These are phyloP conservation scores for Marmota monax DNA, from an alignment of 2,113 vertebrate genomes.

Conservation along the genomic window DNA sequence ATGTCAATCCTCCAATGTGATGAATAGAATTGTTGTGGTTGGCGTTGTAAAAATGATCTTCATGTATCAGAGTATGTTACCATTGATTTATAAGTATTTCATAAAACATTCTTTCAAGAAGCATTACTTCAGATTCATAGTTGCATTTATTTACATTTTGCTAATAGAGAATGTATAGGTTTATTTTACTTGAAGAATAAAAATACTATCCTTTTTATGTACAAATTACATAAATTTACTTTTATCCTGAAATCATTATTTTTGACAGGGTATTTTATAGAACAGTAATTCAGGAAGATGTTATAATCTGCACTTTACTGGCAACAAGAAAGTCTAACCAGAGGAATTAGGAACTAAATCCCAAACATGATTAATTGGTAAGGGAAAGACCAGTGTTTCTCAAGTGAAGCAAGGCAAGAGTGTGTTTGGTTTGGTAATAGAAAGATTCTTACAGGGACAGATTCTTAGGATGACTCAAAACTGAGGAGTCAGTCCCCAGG, in stretches of 20 bases:
- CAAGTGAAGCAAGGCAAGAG: neutral
- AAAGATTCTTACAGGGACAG: neutral
- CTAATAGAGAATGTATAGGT: neutral
- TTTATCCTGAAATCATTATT: neutral
- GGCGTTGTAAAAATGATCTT: neutral
- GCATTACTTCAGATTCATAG: neutral
- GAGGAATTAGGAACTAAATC: neutral
- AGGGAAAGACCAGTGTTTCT: neutral
- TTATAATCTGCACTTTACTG: neutral
- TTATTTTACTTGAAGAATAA: constrained; percentile 9
- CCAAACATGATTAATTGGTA: too few species aligned
- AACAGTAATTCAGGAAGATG: neutral
- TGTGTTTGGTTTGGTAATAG: neutral
- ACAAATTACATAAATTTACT: neutral
- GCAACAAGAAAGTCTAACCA: neutral
- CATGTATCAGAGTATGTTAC: neutral
- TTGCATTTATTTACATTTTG: neutral
- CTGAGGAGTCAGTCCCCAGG: neutral
- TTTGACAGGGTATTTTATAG: neutral
- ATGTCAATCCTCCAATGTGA: neutral
- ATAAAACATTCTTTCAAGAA: neutral
- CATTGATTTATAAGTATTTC: neutral
- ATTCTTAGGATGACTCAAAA: neutral
- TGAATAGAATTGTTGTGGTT: neutral
- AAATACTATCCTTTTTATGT: neutral